These are phyloP conservation scores for Puffinus mauretanicus DNA, from an alignment of 2,113 vertebrate species.

Conservation along the genomic window DNA sequence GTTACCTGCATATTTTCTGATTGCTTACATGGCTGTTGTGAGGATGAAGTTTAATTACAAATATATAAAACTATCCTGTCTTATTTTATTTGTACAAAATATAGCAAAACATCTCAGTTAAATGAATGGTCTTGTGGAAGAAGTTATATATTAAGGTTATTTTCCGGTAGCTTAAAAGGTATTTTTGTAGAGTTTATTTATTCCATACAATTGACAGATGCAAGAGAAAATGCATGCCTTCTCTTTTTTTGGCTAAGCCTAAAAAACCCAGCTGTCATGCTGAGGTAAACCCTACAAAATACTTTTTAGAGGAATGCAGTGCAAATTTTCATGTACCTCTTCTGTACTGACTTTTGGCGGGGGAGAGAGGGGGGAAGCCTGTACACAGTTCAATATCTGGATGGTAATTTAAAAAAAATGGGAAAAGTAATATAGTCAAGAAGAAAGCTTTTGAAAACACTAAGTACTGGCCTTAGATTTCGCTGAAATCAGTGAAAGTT, in stretches of 20 bases:
- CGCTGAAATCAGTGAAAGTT: neutral
- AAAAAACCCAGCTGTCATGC: neutral
- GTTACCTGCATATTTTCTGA: neutral
- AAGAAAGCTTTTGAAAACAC: neutral
- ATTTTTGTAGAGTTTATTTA: neutral
- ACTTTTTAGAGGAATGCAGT: neutral
- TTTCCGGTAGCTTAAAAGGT: neutral
- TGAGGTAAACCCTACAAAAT: neutral
- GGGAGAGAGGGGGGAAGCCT: neutral
- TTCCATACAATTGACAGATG: neutral
- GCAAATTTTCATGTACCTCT: neutral
- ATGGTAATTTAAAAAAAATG: neutral
- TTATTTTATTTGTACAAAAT: neutral
- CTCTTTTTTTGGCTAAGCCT: neutral
- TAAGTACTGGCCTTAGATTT: neutral
- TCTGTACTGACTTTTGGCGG: neutral
- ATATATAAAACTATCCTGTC: neutral
- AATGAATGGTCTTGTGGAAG: neutral
- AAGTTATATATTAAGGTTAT: neutral
- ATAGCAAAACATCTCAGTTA: neutral
- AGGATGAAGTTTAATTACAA: neutral
- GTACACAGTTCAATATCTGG: neutral
- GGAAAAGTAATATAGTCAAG: neutral
- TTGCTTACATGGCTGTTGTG: neutral
- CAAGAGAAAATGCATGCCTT: neutral